Conservation (phyloP, 1,140 invertebrate genomes). For the Zaprionus gabonicus region DNA sequence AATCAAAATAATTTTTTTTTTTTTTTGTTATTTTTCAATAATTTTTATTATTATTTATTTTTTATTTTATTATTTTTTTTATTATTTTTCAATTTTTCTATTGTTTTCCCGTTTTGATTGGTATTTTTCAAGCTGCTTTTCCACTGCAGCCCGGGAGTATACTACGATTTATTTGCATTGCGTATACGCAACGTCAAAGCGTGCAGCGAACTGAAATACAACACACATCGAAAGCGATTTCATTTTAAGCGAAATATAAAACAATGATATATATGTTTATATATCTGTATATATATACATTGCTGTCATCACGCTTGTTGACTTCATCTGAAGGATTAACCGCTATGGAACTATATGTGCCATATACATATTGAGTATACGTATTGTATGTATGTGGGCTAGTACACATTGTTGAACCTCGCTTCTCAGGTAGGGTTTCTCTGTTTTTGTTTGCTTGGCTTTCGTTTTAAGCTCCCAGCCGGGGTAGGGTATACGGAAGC, state of each 20-base stretch:
- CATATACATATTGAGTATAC: neutral
- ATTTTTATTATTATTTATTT: neutral
- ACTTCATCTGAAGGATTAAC: conserved; percentile 17
- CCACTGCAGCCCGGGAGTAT: neutral
- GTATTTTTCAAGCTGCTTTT: neutral
- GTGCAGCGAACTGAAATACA: neutral
- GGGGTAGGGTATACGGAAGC: conserved; percentile 25
- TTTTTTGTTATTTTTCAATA: neutral
- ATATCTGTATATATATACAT: neutral
- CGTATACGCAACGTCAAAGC: conserved; percentile 3
- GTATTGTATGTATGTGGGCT: neutral
- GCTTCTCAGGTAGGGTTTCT: neutral
- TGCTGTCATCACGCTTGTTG: conserved; percentile 6
- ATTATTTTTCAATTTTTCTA: neutral
- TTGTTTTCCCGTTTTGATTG: neutral
- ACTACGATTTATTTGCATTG: neutral
- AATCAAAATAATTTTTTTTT: neutral
- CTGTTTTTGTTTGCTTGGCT: conserved; percentile 1
- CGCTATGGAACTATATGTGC: conserved; percentile 17
- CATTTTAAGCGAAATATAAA: neutral
- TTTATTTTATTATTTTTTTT: neutral
- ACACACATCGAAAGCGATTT: neutral
- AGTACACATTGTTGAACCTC: neutral
- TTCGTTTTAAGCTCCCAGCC: conserved; percentile 9
- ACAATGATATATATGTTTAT: conserved; percentile 1